phyloP scores from a whole-genome alignment of 2,888 invertebrate genomes.

The Caenorhabditis sinica region DNA sequence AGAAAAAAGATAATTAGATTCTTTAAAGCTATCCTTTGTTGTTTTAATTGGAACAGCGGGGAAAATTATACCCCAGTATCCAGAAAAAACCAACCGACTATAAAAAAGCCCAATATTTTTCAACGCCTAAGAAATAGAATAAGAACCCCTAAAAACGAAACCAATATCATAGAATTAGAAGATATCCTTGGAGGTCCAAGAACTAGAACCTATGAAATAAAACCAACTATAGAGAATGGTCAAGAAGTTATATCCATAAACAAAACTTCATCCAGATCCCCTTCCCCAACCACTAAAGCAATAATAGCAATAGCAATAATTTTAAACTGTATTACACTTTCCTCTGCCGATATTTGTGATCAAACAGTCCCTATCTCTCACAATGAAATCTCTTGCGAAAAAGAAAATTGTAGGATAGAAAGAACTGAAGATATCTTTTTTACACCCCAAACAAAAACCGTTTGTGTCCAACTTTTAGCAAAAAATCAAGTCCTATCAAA shows the following conservation, averaged over 20 bases:
- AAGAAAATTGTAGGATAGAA: background rate
- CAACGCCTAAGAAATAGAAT: too few species aligned
- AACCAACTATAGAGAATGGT: too few species aligned
- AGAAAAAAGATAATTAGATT: background rate
- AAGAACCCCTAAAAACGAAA: too few species aligned
- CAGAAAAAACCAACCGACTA: too few species aligned
- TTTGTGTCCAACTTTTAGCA: background rate
- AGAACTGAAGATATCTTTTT: constrained; percentile 5
- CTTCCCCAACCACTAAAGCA: background rate
- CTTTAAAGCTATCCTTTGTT: too few species aligned
- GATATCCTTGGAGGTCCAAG: too few species aligned
- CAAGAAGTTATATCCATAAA: too few species aligned
- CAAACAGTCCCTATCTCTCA: background rate
- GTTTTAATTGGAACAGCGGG: too few species aligned
- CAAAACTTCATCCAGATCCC: background rate
- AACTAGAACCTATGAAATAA: too few species aligned
- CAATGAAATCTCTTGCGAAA: background rate
- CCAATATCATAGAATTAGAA: too few species aligned
- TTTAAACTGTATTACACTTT: background rate
- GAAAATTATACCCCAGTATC: too few species aligned
- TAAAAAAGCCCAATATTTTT: too few species aligned
- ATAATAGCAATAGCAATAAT: background rate
- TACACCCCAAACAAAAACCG: constrained; percentile 5
- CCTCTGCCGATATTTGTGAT: constrained; percentile 10
- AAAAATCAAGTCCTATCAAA: background rate